A percentile compares a stretch with the other conserved stretches of the same genome.
Conservation (phyloP, 2,797 vertebrate genomes). For the Thunnus albacares region DNA sequence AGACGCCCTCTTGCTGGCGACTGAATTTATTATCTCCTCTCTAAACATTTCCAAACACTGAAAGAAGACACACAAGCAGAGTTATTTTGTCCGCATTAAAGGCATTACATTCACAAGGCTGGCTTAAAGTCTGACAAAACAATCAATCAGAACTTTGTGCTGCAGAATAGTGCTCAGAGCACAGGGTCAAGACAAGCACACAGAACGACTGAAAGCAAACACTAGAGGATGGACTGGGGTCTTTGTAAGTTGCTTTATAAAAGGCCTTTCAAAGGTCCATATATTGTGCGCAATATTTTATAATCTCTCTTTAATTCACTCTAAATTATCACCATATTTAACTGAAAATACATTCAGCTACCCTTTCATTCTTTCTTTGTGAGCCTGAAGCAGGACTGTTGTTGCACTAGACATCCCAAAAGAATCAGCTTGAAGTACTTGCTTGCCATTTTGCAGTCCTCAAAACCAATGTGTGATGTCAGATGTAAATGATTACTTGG, state of each 20-base stretch:
- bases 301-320: constrained; percentile 13
- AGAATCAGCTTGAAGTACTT: neutral
- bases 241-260: constrained; percentile 39
- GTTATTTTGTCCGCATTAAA: constrained; percentile 23
- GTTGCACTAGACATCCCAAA: neutral
- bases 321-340: constrained; percentile 6
- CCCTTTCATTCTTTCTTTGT: constrained; percentile 7
- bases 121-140: constrained; percentile 41
- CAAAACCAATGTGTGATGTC: neutral
- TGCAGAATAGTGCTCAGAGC: constrained; percentile 16
- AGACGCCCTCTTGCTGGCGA: constrained; percentile 7
- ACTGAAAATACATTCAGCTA: constrained; percentile 9
- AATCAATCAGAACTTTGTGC: constrained; percentile 19
- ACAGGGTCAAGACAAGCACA: constrained; percentile 2
- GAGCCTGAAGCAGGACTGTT: neutral
- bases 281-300: constrained; percentile 36
- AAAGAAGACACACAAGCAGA: constrained; percentile 12
- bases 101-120: constrained; percentile 16
- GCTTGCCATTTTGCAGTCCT: neutral
- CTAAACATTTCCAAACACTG: constrained; percentile 39
- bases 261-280: constrained; percentile 9
- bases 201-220: constrained; percentile 26
- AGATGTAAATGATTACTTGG: neutral
- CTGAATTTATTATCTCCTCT: constrained; percentile 30
- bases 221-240: constrained; percentile 11